Base-by-base conservation (phyloP, 2,113 vertebrate genomes). In the Leiothrix lutea region DNA sequence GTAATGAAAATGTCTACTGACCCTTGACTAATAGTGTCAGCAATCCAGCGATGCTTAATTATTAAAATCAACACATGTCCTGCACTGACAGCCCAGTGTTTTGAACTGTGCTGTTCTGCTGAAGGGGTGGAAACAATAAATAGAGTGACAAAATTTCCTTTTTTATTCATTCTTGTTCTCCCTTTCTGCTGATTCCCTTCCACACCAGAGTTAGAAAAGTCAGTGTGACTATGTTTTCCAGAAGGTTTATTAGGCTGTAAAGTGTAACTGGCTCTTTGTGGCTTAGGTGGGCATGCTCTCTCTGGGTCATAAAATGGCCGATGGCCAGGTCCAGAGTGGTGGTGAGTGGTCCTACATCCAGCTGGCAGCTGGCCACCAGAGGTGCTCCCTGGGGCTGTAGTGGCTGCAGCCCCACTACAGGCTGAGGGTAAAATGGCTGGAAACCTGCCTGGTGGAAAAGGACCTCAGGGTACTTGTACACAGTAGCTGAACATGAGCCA, bases 1-100 rank as follows among this genome's bases (percentile, higher is more conserved):
- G 80, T 88, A 94, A 95, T 88, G 82, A 95, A 94, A 95, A 94
- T 1, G 18, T 92, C 86, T 92, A 62, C 64, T 95, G 91, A 95
- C 89, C 89, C 83, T 66, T 95, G 69, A 90, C 80, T 95, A 94
- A 95, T 65, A 86, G 58, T 80, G 91, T 86, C 86, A 92, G 86
- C 54, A 91, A 86, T 53, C 89, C 80, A 88, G 53, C 54, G 57
- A 75, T 80, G 80, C 75, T 95, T 95, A 94, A 96, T 95, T 95
- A 88, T 86, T 95, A 86, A 95, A 95, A 96, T 86, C 93, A 90
- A 94, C 80, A 69, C 40, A 75, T 44, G 45, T 91, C 67, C 60
- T 57, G 9, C 28, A 50, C n/a, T 85, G 65, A 78, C 70, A 88
- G 57, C 15, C 36, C 35, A 77, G 20, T 73, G 36, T 80, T 95